Evolutionary conservation across 2,797 vertebrate species (phyloP), one percentile per base, ranked within the genome.

Genomic region (Tiaroga cobitis): DNA sequence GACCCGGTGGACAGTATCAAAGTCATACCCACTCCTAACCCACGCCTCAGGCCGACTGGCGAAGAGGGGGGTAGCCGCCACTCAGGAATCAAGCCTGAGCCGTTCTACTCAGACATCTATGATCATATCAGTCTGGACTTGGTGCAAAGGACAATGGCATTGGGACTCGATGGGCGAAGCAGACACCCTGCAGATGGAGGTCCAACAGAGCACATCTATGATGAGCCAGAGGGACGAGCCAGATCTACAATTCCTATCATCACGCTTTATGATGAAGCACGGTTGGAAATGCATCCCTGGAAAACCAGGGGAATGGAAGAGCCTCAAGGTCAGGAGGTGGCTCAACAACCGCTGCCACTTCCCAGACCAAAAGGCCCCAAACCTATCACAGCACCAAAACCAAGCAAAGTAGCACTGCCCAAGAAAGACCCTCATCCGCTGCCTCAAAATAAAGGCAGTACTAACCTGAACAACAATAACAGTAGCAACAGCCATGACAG

Each of bases 1-100:
- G 97, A 99, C 89, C 98, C 98, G 0, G 86, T 98, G 82, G 98
- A 98, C 94, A 97, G 93, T 92, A 91, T 96, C 86, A 94, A 94
- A 87, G 26, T 83, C 41, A 87, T 87, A 2, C 91, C 92, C 0
- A 84, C 89, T 39, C 91, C 93, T 15, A 91, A 34, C 51, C 92
- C 94, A 2, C 92, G 95, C 15, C 86, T 92, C 34, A 90, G 94
- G 69, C 92, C 94, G 0, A 56, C 91, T 0, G 93, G 92, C 0
- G 94, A 95, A 0, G 94, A 95, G 67, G 79, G 86, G 2, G 84
- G 74, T 21, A 70, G 80, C 51, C 91, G 88, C 46, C 89, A 83
- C 59, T 88, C 79, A 0, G 76, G 70, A 21, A 73, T 86, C 76
- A 90, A 84, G 1, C 74, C 76, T 0, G 94, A 92, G 19, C 85